Conservation (phyloP, 1,140 invertebrate species). For the Cyphomyrmex costatus region DNA sequence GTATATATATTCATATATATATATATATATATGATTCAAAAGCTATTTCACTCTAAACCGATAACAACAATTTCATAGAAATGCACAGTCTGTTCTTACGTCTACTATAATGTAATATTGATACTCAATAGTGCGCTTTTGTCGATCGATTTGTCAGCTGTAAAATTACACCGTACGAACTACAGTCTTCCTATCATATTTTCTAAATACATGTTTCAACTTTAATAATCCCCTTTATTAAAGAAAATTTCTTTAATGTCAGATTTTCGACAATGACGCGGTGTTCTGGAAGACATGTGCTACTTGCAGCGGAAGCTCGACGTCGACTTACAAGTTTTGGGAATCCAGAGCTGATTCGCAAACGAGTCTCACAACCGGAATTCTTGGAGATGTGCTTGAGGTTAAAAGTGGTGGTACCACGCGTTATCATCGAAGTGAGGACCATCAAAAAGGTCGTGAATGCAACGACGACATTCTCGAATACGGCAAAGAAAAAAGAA, state of each 20-base stretch:
- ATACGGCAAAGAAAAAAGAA: neutral
- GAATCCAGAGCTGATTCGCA: neutral
- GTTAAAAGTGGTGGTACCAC: conserved; percentile 71
- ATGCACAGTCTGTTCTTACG: too few relatives aligned
- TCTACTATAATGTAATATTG: too few relatives aligned
- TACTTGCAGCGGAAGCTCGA: conserved; percentile 66
- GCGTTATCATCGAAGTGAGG: conserved; percentile 57
- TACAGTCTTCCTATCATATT: neutral
- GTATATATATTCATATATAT: too few relatives aligned
- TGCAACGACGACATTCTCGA: neutral
- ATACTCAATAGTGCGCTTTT: neutral
- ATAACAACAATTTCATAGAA: too few relatives aligned
- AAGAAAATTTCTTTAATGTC: neutral
- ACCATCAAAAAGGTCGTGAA: neutral
- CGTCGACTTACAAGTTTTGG: conserved; percentile 71
- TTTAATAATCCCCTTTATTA: neutral
- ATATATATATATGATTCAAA: too few relatives aligned
- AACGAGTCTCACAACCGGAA: conserved; percentile 72
- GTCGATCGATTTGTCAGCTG: neutral
- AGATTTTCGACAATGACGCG: conserved; percentile 57
- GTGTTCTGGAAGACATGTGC: conserved; percentile 56
- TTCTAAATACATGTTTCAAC: neutral
- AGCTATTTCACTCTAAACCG: too few relatives aligned
- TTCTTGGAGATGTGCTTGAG: conserved; percentile 74
- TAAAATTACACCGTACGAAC: neutral